Evolutionary conservation across 2,888 invertebrate species (phyloP).

Genomic region (Andrena bicolor): DNA sequence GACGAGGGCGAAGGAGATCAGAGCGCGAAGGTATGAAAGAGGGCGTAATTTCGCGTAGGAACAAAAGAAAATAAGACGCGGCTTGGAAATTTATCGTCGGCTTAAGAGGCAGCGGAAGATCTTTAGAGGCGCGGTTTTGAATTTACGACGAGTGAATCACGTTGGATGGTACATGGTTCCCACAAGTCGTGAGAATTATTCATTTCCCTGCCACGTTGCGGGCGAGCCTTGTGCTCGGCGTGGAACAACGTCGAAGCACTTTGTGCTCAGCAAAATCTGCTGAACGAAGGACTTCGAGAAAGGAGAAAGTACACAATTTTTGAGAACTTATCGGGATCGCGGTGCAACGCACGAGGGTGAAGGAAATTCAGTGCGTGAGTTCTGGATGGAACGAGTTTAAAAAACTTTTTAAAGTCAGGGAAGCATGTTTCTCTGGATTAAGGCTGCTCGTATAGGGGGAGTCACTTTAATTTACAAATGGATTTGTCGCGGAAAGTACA

Average conservation of each 20-base stretch:
- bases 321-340: no score
- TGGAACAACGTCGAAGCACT: not conserved
- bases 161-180: conserved; percentile 36
- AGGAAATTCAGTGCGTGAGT: no score
- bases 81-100: conserved; percentile 42
- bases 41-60: conserved; percentile 37
- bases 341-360: no score
- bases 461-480: no score
- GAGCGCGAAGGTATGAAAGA: conserved; percentile 9
- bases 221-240: not conserved
- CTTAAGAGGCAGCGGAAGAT: conserved; percentile 12
- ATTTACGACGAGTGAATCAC: conserved; percentile 42
- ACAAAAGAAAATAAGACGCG: conserved; percentile 23
- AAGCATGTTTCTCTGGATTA: no score
- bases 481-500: no score
- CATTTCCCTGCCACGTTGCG: conserved; percentile 25
- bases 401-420: no score
- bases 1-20: not conserved
- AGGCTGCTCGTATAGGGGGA: no score
- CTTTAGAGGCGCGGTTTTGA: conserved; percentile 42
- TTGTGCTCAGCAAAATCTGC: not conserved
- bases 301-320: not conserved
- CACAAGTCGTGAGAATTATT: conserved; percentile 60
- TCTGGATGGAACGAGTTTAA: no score
- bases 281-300: not conserved